Conservation (phyloP, 2,113 vertebrate genomes). For the Callithrix jacchus region DNA sequence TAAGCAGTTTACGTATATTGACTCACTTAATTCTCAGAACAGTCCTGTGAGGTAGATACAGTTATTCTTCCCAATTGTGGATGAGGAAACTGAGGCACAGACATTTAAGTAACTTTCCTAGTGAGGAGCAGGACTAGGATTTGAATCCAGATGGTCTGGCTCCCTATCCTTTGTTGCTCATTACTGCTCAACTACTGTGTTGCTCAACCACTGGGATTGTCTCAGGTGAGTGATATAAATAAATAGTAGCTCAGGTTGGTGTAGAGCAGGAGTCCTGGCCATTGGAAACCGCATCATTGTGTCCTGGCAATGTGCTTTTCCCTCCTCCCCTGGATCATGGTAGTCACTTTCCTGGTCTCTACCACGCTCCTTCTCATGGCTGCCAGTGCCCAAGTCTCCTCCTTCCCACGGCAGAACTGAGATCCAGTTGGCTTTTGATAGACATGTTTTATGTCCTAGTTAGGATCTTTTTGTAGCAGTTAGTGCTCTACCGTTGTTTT, state of each 20-base stretch:
- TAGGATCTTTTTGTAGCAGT: conserved; percentile 1
- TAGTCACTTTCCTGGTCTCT: background rate
- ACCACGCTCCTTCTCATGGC: background rate
- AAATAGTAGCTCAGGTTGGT: background rate
- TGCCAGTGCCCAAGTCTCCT: background rate
- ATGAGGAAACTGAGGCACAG: background rate
- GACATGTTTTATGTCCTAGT: background rate
- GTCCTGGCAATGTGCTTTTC: background rate
- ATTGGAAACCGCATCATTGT: background rate
- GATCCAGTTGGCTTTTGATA: background rate
- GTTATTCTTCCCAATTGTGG: background rate
- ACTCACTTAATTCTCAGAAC: background rate
- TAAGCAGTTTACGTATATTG: background rate
- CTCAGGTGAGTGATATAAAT: background rate
- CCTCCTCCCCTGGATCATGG: background rate
- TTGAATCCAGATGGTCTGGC: background rate
- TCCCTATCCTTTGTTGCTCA: background rate
- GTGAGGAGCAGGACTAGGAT: background rate
- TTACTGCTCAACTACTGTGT: background rate
- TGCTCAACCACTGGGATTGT: background rate
- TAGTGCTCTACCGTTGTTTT: background rate
- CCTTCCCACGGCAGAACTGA: background rate
- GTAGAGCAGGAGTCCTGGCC: background rate
- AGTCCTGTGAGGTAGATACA: background rate
- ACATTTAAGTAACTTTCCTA: background rate